phyloP scores from a whole-genome alignment of 2,888 invertebrate genomes.

The Harpagoxenus sublaevis region DNA sequence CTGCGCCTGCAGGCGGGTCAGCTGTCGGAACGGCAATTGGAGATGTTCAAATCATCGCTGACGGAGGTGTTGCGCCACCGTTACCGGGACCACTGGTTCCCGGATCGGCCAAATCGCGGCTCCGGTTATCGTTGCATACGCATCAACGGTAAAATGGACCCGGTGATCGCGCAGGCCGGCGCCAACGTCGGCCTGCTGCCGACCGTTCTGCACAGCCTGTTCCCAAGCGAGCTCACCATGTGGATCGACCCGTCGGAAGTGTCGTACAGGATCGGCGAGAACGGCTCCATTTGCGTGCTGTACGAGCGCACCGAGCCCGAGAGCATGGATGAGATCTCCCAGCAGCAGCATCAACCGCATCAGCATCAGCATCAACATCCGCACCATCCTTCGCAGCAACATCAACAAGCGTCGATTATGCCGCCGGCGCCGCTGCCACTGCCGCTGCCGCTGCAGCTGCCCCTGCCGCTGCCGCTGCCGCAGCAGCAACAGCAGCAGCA shows the following conservation, averaged over 20 bases:
- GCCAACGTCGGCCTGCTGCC: slow-evolving; percentile 89
- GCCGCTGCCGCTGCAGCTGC: slow-evolving; percentile 54
- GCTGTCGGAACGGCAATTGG: slow-evolving; percentile 85
- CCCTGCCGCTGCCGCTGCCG: slow-evolving; percentile 29
- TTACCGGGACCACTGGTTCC: slow-evolving; percentile 91
- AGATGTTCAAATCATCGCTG: slow-evolving; percentile 86
- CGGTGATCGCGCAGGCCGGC: slow-evolving; percentile 90
- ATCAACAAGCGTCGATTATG: slow-evolving; percentile 60
- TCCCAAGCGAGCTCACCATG: slow-evolving; percentile 91
- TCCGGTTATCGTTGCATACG: slow-evolving; percentile 91
- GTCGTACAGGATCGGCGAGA: slow-evolving; percentile 89
- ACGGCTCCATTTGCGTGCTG: slow-evolving; percentile 89
- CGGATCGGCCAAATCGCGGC: slow-evolving; percentile 90
- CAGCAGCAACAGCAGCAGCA: slow-evolving; percentile 80
- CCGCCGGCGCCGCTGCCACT: slow-evolving; percentile 70
- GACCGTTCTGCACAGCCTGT: slow-evolving; percentile 87
- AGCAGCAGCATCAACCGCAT: slow-evolving; percentile 57
- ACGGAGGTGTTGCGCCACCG: slow-evolving; percentile 86
- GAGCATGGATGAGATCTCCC: slow-evolving; percentile 72
- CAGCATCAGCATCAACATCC: slow-evolving; percentile 64
- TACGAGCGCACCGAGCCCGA: slow-evolving; percentile 85
- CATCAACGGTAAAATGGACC: slow-evolving; percentile 91
- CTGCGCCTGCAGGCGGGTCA: slow-evolving; percentile 85
- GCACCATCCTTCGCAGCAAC: slow-evolving; percentile 59
- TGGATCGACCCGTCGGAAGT: slow-evolving; percentile 93